Evolutionary conservation across 2,888 invertebrate species (phyloP).

Genomic region (Chorisops tibialis): DNA sequence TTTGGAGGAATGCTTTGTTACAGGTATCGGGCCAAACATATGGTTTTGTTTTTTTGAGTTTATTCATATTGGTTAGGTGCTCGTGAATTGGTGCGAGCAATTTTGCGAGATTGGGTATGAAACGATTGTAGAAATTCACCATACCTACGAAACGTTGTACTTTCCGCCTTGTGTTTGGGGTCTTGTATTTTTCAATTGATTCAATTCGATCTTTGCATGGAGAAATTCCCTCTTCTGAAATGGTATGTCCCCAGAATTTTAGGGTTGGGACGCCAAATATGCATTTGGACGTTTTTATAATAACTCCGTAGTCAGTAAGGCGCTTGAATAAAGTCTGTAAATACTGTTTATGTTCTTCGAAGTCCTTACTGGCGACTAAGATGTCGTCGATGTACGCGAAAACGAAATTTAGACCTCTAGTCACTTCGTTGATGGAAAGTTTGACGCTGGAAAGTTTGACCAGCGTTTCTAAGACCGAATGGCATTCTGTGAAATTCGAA

Average conservation of each 20-base stretch:
- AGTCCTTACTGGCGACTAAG: no score
- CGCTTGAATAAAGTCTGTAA: no score
- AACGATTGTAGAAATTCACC: constrained; percentile 20
- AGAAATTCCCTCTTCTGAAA: no score
- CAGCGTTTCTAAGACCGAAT: constrained; percentile 39
- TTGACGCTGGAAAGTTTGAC: constrained; percentile 26
- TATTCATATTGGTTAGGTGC: background rate
- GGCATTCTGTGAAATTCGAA: constrained; percentile 42
- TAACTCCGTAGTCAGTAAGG: no score
- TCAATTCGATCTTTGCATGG: no score
- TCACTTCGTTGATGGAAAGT: constrained; percentile 12
- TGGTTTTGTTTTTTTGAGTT: background rate
- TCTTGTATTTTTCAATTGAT: no score
- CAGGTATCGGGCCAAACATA: background rate
- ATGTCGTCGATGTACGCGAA: no score
- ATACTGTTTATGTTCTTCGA: no score
- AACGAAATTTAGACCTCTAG: constrained; percentile 23
- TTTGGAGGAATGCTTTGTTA: background rate
- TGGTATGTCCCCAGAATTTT: no score
- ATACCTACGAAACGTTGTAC: constrained; percentile 19
- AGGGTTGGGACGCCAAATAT: no score
- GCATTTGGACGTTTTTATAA: no score
- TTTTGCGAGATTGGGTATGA: constrained; percentile 13
- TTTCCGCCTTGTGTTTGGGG: no score
- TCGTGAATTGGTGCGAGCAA: constrained; percentile 10